Conservation (phyloP, 2,113 vertebrate genomes). For the Saimiri boliviensis region DNA sequence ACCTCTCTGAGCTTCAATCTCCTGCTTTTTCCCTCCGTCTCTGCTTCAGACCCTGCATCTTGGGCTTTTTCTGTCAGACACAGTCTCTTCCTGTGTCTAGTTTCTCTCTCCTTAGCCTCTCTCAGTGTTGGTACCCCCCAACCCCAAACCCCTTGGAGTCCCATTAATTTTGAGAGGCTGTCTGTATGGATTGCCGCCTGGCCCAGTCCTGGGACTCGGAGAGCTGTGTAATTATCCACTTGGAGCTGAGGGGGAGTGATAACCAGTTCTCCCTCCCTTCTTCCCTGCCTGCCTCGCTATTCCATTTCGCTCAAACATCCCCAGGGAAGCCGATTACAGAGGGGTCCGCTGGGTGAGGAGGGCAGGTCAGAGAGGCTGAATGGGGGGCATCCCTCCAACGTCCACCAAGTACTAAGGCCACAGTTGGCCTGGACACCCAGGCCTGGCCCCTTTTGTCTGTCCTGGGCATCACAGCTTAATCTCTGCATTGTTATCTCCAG, state of each 20-base stretch:
- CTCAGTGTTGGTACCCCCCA: background rate
- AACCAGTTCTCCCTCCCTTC: conserved; percentile 43
- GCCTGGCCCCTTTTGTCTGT: background rate
- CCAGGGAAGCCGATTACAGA: background rate
- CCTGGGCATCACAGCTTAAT: background rate
- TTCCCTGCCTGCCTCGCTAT: background rate
- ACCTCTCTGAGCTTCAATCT: background rate
- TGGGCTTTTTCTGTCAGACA: background rate
- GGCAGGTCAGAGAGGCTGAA: background rate
- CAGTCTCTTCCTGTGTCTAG: background rate
- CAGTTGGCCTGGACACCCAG: background rate
- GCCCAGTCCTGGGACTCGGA: conserved; percentile 70
- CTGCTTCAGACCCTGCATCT: background rate
- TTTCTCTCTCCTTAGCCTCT: background rate
- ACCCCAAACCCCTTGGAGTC: conserved; percentile 53
- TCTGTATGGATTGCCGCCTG: conserved; percentile 69
- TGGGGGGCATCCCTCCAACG: background rate
- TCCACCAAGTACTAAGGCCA: background rate
- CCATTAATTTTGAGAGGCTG: conserved; percentile 82
- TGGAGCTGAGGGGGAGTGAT: background rate
- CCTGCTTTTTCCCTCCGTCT: conserved; percentile 28
- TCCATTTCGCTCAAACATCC: background rate
- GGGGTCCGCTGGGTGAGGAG: background rate
- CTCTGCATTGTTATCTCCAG: background rate
- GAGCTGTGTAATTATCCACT: conserved; percentile 64